Evolutionary conservation across 2,888 invertebrate genomes (phyloP).

Genomic region (Abrostola triplasia): DNA sequence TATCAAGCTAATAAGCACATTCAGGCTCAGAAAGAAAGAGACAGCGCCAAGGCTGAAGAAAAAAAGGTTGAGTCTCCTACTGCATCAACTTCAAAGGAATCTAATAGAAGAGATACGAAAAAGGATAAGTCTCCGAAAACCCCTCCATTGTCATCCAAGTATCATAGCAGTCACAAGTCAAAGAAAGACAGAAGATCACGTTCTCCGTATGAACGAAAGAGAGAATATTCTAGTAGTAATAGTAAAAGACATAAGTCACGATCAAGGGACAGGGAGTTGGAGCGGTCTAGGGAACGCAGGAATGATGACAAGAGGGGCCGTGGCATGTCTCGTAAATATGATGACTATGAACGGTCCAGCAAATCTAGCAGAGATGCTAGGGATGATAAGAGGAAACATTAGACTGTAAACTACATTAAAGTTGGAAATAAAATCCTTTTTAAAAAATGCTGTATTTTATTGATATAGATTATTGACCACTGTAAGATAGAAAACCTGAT

Average conservation of each 20-base stretch:
- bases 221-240: slow-evolving; percentile 72
- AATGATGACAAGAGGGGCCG: slow-evolving; percentile 79
- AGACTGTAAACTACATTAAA: slow-evolving; percentile 38
- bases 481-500: no score
- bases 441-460: slow-evolving; percentile 1
- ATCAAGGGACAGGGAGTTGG: slow-evolving; percentile 80
- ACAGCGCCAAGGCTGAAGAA: slow-evolving; percentile 74
- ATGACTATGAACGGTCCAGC: slow-evolving; percentile 80
- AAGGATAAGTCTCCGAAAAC: slow-evolving; percentile 86
- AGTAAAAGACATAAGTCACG: slow-evolving; percentile 84
- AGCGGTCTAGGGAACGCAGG: slow-evolving; percentile 78
- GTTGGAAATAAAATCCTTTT: slow-evolving; percentile 31
- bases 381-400: slow-evolving; percentile 82
- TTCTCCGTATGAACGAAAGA: slow-evolving; percentile 84
- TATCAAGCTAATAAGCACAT: slow-evolving; percentile 84
- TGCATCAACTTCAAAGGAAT: slow-evolving; percentile 83
- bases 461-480: neutral
- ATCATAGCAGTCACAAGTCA: slow-evolving; percentile 81
- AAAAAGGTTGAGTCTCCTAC: slow-evolving; percentile 82
- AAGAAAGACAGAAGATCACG: slow-evolving; percentile 83
- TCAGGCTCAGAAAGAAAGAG: slow-evolving; percentile 79
- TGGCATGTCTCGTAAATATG: slow-evolving; percentile 79
- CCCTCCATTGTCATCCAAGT: slow-evolving; percentile 83
- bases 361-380: slow-evolving; percentile 79
- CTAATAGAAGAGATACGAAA: slow-evolving; percentile 75